phyloP scores from a whole-genome alignment of 2,113 vertebrate species.

The Drymodes brunneopygia region DNA sequence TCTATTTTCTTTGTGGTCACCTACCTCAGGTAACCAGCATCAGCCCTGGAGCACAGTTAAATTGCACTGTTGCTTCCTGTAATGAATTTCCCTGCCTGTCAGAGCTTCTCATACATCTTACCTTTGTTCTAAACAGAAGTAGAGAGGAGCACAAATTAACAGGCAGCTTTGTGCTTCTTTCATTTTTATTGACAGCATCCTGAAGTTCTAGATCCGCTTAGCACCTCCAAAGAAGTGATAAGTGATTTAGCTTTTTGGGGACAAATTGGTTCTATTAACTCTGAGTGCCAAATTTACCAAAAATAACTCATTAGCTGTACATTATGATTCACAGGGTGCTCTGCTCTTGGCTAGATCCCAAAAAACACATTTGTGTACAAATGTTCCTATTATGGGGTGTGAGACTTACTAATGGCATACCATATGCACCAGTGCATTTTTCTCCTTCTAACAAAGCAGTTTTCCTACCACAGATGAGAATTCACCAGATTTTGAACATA shows the following conservation, averaged over 20 bases:
- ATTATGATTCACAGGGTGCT: slow-evolving; percentile 71
- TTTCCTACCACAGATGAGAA: slow-evolving; percentile 51
- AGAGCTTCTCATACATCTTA: background rate
- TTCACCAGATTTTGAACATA: slow-evolving; percentile 59
- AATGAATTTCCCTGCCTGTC: background rate
- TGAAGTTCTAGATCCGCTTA: slow-evolving; percentile 77
- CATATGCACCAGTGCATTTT: slow-evolving; percentile 62
- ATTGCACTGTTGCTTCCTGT: background rate
- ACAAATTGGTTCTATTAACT: slow-evolving; percentile 72
- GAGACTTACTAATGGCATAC: slow-evolving; percentile 69
- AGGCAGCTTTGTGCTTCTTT: slow-evolving; percentile 40
- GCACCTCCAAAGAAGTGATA: slow-evolving; percentile 72
- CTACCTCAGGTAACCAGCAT: background rate
- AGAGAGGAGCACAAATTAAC: slow-evolving; percentile 5
- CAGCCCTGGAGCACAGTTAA: background rate
- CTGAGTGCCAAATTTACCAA: slow-evolving; percentile 71
- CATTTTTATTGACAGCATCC: slow-evolving; percentile 61
- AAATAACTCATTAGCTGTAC: slow-evolving; percentile 74
- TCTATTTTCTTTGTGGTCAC: background rate
- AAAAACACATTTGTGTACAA: slow-evolving; percentile 72
- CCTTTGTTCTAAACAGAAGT: slow-evolving; percentile 23
- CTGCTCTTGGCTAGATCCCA: slow-evolving; percentile 71
- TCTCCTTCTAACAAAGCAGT: slow-evolving; percentile 17
- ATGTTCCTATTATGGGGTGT: slow-evolving; percentile 72
- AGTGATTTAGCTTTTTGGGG: slow-evolving; percentile 75